A percentile compares a stretch with the other conserved stretches of the same genome.
Evolutionary conservation across 2,113 vertebrate species (phyloP).

Genomic region (Okapia johnstoni): DNA sequence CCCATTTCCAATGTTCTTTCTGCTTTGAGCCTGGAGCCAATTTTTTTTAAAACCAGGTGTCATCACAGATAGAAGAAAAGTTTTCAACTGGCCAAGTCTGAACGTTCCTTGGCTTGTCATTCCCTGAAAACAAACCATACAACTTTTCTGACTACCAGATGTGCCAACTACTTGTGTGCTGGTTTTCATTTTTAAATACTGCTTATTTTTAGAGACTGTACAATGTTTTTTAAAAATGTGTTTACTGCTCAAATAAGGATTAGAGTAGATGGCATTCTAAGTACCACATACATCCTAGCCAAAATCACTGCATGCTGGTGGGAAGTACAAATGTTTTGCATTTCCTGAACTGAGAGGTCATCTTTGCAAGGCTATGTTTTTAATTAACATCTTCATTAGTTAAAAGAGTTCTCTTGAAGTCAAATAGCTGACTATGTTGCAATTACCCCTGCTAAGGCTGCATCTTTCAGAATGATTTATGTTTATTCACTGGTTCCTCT

Average conservation of each 20-base stretch:
- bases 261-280: slow-evolving; percentile 7
- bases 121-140: slow-evolving; percentile 57
- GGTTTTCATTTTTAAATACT: slow-evolving; percentile 62
- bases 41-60: slow-evolving; percentile 62
- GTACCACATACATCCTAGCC: not conserved
- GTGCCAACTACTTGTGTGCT: slow-evolving; percentile 56
- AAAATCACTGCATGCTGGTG: not conserved
- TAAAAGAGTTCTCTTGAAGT: slow-evolving; percentile 7
- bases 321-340: not conserved
- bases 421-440: not conserved
- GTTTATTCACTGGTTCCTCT: not conserved
- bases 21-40: slow-evolving; percentile 55
- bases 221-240: slow-evolving; percentile 44
- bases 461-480: not conserved
- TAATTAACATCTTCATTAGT: slow-evolving; percentile 28
- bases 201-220: slow-evolving; percentile 68
- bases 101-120: slow-evolving; percentile 64
- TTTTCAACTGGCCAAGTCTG: slow-evolving; percentile 59
- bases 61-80: slow-evolving; percentile 59
- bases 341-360: slow-evolving; percentile 30
- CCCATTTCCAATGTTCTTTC: slow-evolving; percentile 54
- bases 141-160: slow-evolving; percentile 66
- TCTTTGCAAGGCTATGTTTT: not conserved
- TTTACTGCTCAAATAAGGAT: slow-evolving; percentile 57
- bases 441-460: not conserved